phyloP scores from a whole-genome alignment of 2,888 invertebrate genomes.

The Holacanthella duospinosa region DNA sequence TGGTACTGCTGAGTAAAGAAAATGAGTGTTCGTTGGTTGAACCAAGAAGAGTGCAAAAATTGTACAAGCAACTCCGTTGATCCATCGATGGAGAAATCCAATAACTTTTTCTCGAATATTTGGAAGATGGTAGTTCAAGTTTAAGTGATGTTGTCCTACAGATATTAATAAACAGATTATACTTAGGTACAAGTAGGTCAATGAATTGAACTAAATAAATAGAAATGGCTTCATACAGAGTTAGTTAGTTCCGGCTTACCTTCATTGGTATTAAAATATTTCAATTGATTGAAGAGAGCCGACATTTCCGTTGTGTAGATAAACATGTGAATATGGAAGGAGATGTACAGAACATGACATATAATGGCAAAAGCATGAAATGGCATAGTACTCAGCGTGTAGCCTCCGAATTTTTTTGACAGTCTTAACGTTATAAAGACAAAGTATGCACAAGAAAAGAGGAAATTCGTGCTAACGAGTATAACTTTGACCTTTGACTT shows the following conservation, averaged over 20 bases:
- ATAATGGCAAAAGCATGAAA: not conserved
- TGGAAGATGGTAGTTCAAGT: not conserved
- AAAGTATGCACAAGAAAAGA: not conserved
- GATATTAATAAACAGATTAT: no score
- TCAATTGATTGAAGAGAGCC: not conserved
- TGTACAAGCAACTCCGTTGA: not conserved
- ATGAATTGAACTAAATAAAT: not conserved
- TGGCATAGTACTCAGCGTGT: not conserved
- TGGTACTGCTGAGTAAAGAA: not conserved
- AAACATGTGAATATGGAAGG: constrained; percentile 1
- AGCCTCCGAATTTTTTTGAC: not conserved
- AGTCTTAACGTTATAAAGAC: not conserved
- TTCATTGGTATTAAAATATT: not conserved
- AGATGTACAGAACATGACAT: not conserved
- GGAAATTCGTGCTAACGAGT: not conserved
- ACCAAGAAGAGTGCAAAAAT: not conserved
- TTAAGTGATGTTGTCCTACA: not conserved
- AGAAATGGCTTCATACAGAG: not conserved
- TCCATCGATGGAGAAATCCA: not conserved
- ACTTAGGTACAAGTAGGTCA: no score
- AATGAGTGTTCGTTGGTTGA: not conserved
- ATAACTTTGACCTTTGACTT: not conserved
- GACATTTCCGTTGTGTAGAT: not conserved
- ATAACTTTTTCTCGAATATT: not conserved
- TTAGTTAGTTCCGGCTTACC: not conserved